Evolutionary conservation across 2,113 vertebrate genomes (phyloP).

Genomic region (Halichoerus grypus): DNA sequence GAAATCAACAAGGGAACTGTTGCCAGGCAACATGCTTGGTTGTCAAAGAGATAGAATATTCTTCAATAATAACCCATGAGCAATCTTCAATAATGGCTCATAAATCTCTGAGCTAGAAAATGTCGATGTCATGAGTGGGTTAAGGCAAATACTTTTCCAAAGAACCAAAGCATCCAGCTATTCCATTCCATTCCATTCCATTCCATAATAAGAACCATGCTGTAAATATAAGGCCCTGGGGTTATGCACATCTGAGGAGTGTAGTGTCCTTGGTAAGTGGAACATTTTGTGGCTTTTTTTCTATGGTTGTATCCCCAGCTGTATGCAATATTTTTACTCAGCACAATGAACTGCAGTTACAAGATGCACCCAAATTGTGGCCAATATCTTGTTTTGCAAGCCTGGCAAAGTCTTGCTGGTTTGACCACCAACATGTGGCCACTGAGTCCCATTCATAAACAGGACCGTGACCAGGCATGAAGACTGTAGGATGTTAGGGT

Average conservation of each 20-base stretch:
- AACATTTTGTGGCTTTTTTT: neutral
- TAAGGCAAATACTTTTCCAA: neutral
- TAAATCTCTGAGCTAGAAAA: neutral
- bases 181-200: no score
- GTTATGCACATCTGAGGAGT: neutral
- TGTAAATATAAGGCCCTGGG: neutral
- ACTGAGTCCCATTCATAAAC: neutral
- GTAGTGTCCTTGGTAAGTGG: neutral
- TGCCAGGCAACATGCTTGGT: slow-evolving; percentile 44
- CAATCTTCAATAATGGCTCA: neutral
- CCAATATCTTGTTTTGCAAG: neutral
- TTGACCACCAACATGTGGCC: neutral
- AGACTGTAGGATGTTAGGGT: neutral
- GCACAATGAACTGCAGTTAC: neutral
- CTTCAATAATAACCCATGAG: neutral
- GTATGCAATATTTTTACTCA: neutral
- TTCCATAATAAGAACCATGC: neutral
- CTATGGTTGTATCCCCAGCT: neutral
- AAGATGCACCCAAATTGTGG: neutral
- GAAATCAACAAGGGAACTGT: slow-evolving; percentile 53
- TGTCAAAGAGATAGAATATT: slow-evolving; percentile 10
- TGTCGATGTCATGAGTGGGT: neutral
- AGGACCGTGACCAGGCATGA: neutral
- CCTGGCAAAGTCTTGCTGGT: neutral
- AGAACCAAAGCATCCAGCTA: neutral